A percentile compares a stretch with the other conserved stretches of the same genome.
Conservation (phyloP, 2,888 invertebrate species). For the Ichneumoninae sp. region DNA sequence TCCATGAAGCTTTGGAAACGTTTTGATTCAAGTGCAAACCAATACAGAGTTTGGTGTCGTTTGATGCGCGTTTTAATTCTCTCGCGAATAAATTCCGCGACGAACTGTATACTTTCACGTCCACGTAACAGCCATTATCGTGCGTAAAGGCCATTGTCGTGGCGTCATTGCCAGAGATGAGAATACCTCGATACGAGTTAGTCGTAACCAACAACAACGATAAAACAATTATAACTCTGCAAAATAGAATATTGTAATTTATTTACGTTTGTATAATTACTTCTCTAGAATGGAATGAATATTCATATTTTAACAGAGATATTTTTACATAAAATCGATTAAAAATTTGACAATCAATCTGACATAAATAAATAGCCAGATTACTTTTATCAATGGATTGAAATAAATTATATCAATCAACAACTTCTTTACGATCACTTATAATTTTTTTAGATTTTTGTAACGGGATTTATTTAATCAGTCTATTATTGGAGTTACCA, state of each 20-base stretch:
- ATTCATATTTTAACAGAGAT: too few species aligned
- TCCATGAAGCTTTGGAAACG: neutral
- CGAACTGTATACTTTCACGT: neutral
- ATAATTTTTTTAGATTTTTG: too few species aligned
- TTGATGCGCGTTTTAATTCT: neutral
- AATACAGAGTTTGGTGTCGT: neutral
- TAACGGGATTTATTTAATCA: too few species aligned
- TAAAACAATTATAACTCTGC: neutral
- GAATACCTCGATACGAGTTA: neutral
- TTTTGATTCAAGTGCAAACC: neutral
- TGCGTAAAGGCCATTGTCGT: conserved; percentile 12
- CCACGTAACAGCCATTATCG: conserved; percentile 15
- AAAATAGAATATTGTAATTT: neutral
- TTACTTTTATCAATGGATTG: too few species aligned
- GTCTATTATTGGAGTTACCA: too few species aligned
- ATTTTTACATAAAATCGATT: too few species aligned
- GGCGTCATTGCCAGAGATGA: conserved; percentile 19
- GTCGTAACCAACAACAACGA: neutral
- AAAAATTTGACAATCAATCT: too few species aligned
- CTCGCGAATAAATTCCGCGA: neutral
- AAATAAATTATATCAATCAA: too few species aligned
- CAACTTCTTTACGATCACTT: too few species aligned
- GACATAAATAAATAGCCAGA: too few species aligned
- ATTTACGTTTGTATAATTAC: neutral
- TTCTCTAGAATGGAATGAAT: too few species aligned